phyloP scores from a whole-genome alignment of 2,113 vertebrate species.

The Neodon shergylaensis region DNA sequence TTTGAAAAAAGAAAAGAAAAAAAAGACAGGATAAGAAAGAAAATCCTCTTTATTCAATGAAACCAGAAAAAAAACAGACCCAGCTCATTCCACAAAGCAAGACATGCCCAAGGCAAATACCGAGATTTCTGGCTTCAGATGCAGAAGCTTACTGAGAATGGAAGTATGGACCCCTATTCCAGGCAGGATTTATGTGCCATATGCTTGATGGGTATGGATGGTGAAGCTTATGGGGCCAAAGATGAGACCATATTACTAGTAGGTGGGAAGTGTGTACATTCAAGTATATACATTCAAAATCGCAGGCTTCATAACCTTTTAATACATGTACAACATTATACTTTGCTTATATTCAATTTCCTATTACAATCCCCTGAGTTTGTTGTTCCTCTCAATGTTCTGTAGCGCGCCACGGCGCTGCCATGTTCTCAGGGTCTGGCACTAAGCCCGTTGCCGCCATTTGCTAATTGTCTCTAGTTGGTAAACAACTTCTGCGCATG shows the following conservation, averaged over 20 bases:
- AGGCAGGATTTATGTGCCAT: not conserved
- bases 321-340: not conserved
- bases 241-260: not conserved
- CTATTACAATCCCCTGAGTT: not conserved
- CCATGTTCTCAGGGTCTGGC: no score
- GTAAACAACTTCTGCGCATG: no score
- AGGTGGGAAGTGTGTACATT: not conserved
- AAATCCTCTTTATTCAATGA: conserved; percentile 37
- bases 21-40: not conserved
- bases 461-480: no score
- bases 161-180: not conserved
- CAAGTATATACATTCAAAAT: not conserved
- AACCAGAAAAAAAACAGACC: conserved; percentile 37
- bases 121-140: not conserved
- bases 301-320: not conserved
- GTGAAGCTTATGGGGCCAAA: not conserved
- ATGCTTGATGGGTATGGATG: not conserved
- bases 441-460: no score
- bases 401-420: no score
- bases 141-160: not conserved
- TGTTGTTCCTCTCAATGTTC: not conserved
- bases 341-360: not conserved
- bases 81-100: not conserved
- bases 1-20: not conserved
- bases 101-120: not conserved